Evolutionary conservation across 2,888 invertebrate genomes (phyloP), one percentile per base, ranked within the genome.

Genomic region (Miltochrista miniata): DNA sequence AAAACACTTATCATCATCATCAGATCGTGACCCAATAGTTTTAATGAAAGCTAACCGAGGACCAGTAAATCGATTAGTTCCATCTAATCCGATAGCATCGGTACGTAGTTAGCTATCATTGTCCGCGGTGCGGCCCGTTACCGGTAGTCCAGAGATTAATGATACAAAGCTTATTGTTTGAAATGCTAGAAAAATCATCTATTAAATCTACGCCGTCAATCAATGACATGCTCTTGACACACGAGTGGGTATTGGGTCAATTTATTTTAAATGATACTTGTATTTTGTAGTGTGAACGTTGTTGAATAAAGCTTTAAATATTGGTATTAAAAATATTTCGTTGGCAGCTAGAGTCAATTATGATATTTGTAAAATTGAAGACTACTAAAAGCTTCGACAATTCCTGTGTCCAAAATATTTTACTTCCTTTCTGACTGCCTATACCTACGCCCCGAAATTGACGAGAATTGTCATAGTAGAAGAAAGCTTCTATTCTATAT

Each of bases 131-230:
- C 62, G 54, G 62, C 61, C 81, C 72, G 81, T 80, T 83, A 81
- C 84, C 87, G 76, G 87, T 87, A 88, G 87, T 81, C 74, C 60
- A 56, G 72, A 87, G 87, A 89, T 89, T 87, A 83, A 88, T 89
- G 87, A 86, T 85, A 83, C 66, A 57, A 68, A 56, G 50, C 51
- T 82, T 78, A 82, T 86, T 85, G 85, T 87, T 84, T 87, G 82
- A 77, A 81, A 83, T 79, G 75, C 76, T 77, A 83, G 79, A 85
- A 87, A 84, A 87, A 81, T 83, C 79, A 75, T 79, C 75, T 80
- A 81, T 82, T 79, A 76, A 83, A 85, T 81, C 71, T 71, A 68
- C 60, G 45, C 63, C 63, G 70, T 74, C 68, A 57, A 74, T 74
- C 78, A 74, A 59, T 74, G 72, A 69, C 68, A 68, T 48, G 54